Evolutionary conservation across 2,797 vertebrate genomes (phyloP).

Genomic region (Philypnodon macrostomus): DNA sequence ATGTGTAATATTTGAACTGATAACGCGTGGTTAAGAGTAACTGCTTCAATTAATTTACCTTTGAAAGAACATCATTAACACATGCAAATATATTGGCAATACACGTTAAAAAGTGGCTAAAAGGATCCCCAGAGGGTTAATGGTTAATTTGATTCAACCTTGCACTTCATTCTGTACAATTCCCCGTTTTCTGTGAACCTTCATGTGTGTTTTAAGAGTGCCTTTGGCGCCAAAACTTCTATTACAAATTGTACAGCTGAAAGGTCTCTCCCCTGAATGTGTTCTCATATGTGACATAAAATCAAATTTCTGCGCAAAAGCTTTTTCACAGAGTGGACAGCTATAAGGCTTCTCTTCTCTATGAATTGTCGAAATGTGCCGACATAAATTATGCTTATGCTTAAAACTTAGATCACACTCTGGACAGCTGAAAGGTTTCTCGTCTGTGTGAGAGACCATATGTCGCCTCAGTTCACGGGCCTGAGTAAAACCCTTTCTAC

Average conservation of each 20-base stretch:
- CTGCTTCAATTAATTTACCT: too few species aligned
- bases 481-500: neutral
- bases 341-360: neutral
- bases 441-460: constrained; percentile 4
- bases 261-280: constrained; percentile 1
- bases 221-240: neutral
- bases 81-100: too few species aligned
- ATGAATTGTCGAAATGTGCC: neutral
- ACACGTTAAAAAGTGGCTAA: too few species aligned
- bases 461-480: neutral
- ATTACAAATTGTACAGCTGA: neutral
- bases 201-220: constrained; percentile 1
- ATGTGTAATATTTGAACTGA: too few species aligned
- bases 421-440: constrained; percentile 1
- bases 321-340: constrained; percentile 1
- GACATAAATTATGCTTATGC: neutral
- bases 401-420: neutral
- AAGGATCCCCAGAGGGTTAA: too few species aligned
- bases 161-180: neutral
- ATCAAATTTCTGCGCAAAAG: constrained; percentile 1
- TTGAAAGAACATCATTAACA: too few species aligned
- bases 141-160: too few species aligned
- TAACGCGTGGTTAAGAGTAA: too few species aligned
- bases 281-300: constrained; percentile 7
- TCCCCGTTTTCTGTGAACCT: constrained; percentile 3